Conservation (phyloP, 2,113 vertebrate species). For the Aspidoscelis tigris region DNA sequence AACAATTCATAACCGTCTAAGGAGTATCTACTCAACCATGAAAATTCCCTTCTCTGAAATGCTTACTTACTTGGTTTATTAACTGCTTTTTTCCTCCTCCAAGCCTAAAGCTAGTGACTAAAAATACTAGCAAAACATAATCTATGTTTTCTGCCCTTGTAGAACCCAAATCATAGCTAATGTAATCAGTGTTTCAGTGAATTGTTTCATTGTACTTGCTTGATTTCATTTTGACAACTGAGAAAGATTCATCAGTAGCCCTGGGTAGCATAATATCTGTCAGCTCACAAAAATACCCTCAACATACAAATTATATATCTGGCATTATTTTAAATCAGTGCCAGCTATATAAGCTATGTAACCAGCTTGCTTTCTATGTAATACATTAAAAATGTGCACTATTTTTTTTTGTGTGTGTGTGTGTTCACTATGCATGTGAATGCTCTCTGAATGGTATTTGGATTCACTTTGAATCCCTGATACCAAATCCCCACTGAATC, state of each 20-base stretch:
- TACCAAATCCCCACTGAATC: no score
- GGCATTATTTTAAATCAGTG: no score
- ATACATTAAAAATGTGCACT: background rate
- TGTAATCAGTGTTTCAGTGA: conserved; percentile 12
- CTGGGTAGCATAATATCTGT: background rate
- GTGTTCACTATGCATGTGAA: no score
- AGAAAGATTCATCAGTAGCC: conserved; percentile 5
- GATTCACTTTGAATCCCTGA: no score
- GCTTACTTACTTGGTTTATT: background rate
- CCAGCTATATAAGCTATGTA: no score
- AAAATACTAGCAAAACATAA: conserved; percentile 2
- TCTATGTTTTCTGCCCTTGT: background rate
- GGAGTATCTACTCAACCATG: background rate
- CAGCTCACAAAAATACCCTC: no score
- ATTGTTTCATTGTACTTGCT: background rate
- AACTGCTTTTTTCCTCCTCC: background rate
- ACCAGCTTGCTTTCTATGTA: no score
- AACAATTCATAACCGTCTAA: background rate
- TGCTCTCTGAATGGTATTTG: no score
- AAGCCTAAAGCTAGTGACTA: background rate
- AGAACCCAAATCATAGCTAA: background rate
- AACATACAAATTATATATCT: background rate
- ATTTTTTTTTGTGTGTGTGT: background rate
- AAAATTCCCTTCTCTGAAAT: background rate
- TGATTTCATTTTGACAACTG: conserved; percentile 2